Conservation (phyloP, 1,140 invertebrate genomes). For the Drosophila fuyamai region DNA sequence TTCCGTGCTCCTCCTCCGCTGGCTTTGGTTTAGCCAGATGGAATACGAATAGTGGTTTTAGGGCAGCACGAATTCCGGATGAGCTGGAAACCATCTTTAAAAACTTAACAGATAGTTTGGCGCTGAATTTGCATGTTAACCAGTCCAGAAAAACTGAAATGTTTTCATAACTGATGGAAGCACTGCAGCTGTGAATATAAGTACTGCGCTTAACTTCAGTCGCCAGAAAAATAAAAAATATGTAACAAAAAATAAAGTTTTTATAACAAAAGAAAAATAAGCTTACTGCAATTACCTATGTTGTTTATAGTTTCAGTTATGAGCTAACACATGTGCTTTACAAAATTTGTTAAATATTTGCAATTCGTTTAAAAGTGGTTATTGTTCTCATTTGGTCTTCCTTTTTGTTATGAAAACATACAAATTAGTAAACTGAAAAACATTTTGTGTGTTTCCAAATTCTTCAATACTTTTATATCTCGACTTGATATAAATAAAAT, state of each 20-base stretch:
- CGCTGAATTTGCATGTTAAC: constrained; percentile 25
- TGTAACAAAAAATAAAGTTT: constrained; percentile 16
- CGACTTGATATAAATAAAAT: no score
- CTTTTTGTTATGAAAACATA: no score
- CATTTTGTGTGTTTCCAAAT: no score
- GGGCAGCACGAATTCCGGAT: constrained; percentile 17
- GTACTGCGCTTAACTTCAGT: constrained; percentile 16
- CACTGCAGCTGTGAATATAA: constrained; percentile 22
- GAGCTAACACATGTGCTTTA: neutral
- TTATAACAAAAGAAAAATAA: neutral
- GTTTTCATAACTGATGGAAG: constrained; percentile 32
- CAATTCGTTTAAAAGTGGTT: no score
- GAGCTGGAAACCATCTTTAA: constrained; percentile 25
- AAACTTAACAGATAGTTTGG: constrained; percentile 15
- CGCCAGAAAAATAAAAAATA: constrained; percentile 1
- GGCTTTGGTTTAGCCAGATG: constrained; percentile 25
- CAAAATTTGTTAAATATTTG: no score
- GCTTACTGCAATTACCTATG: constrained; percentile 3
- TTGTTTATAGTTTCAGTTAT: neutral
- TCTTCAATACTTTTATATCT: no score
- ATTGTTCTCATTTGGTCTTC: no score
- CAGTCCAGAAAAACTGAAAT: constrained; percentile 10
- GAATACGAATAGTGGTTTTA: constrained; percentile 14
- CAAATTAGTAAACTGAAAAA: no score
- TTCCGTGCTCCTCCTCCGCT: neutral